A percentile compares a stretch with the other conserved stretches of the same genome.
Conservation (phyloP, 2,797 vertebrate genomes). For the Fistularia tabacaria region DNA sequence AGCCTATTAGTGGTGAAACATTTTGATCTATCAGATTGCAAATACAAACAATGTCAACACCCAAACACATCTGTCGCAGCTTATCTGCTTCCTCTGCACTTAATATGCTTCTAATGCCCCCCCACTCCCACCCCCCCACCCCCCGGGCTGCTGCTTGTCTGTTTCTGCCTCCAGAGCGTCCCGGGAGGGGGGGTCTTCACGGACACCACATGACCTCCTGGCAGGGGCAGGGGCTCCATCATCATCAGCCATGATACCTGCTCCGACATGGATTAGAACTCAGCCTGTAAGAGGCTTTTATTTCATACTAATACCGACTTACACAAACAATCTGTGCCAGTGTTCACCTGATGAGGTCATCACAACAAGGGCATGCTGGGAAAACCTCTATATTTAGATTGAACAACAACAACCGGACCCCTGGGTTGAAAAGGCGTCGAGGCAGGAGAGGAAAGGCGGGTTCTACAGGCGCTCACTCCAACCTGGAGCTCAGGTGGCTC, state of each 20-base stretch:
- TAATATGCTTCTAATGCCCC: slow-evolving; percentile 43
- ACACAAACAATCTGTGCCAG: slow-evolving; percentile 27
- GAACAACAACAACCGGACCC: too few species aligned
- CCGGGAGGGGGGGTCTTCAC: slow-evolving; percentile 36
- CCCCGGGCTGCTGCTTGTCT: slow-evolving; percentile 2
- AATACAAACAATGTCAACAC: slow-evolving; percentile 68
- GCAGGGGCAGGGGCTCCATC: not conserved
- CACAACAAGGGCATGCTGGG: slow-evolving; percentile 38
- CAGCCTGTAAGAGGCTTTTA: slow-evolving; percentile 59
- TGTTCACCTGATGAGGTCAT: slow-evolving; percentile 55
- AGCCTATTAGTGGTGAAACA: slow-evolving; percentile 58
- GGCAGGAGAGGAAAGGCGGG: too few species aligned
- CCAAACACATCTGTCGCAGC: slow-evolving; percentile 66
- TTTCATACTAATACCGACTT: slow-evolving; percentile 53
- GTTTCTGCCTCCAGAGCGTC: slow-evolving; percentile 39
- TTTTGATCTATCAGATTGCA: slow-evolving; percentile 60
- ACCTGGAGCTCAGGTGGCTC: too few species aligned
- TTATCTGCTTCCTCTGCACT: slow-evolving; percentile 52
- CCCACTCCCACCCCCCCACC: slow-evolving; percentile 17
- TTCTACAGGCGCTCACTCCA: too few species aligned
- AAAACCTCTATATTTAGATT: slow-evolving; percentile 11
- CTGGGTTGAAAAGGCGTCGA: too few species aligned
- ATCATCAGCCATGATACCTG: slow-evolving; percentile 42
- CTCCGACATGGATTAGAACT: slow-evolving; percentile 45
- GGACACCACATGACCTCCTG: slow-evolving; percentile 46